Conservation (phyloP, 2,113 vertebrate genomes). For the Pao palembangensis region DNA sequence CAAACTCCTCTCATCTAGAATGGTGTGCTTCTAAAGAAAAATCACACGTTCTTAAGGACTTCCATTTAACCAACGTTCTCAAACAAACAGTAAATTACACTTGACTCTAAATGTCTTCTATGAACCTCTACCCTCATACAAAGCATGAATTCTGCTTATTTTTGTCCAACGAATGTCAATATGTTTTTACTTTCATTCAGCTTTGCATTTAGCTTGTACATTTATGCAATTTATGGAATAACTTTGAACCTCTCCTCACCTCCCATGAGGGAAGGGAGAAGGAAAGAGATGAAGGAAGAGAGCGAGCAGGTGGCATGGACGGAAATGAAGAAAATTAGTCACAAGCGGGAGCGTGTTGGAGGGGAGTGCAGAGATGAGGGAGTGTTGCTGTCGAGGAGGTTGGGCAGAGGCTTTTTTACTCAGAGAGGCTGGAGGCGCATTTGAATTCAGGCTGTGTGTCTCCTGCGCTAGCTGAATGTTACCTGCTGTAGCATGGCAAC, state of each 20-base stretch:
- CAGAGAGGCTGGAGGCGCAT: conserved; percentile 60
- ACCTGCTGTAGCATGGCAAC: conserved; percentile 70
- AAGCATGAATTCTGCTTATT: too few species aligned
- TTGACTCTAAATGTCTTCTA: too few species aligned
- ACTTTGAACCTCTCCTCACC: conserved; percentile 3
- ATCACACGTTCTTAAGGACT: too few species aligned
- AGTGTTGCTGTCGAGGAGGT: conserved; percentile 16
- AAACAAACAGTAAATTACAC: too few species aligned
- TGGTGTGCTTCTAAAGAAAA: too few species aligned
- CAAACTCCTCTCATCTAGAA: too few species aligned
- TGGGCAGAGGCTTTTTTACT: conserved; percentile 49
- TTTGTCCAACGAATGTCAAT: too few species aligned
- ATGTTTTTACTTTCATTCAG: too few species aligned
- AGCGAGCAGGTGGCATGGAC: conserved; percentile 17
- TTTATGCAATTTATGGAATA: conserved; percentile 4
- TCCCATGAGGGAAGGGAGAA: too few species aligned
- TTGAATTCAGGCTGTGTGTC: conserved; percentile 74
- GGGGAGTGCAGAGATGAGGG: background rate
- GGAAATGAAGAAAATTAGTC: conserved; percentile 26
- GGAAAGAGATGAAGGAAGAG: background rate
- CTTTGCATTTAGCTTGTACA: too few species aligned
- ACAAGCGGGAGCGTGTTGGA: conserved; percentile 3
- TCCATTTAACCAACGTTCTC: too few species aligned
- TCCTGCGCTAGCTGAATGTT: conserved; percentile 71
- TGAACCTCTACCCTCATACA: too few species aligned